Evolutionary conservation across 1,140 invertebrate genomes (phyloP).

Genomic region (Nylanderia fulva): DNA sequence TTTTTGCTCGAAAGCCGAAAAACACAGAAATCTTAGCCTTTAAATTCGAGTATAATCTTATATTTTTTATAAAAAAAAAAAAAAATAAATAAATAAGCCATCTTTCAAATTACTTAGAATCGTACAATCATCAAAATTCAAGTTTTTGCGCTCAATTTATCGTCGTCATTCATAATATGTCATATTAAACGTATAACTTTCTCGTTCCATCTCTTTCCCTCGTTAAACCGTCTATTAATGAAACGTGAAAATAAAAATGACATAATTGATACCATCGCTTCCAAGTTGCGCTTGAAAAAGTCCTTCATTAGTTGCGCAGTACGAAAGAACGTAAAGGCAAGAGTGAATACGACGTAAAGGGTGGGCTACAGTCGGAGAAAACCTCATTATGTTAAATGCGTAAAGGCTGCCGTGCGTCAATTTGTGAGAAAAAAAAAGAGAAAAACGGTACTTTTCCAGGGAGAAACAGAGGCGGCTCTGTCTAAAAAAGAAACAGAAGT

Average conservation of each 20-base stretch:
- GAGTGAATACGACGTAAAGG: too few species aligned
- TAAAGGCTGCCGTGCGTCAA: neutral
- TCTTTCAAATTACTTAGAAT: too few species aligned
- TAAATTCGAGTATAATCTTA: neutral
- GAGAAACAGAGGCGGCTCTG: neutral
- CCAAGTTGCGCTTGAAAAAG: neutral
- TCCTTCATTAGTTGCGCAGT: too few species aligned
- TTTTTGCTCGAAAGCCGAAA: neutral
- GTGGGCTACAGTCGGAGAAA: neutral
- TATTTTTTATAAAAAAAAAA: too few species aligned
- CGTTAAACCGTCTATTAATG: too few species aligned
- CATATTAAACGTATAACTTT: too few species aligned
- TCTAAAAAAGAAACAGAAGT: slow-evolving; percentile 5
- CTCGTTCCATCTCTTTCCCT: too few species aligned
- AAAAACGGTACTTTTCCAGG: neutral
- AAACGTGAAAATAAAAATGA: too few species aligned
- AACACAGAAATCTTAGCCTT: neutral
- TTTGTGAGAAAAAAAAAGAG: neutral
- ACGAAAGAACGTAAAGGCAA: neutral
- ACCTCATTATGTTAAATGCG: neutral
- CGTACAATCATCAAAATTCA: too few species aligned
- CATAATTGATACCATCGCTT: neutral
- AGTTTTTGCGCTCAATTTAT: too few species aligned
- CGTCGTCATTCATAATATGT: too few species aligned
- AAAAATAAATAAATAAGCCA: too few species aligned